Base-by-base conservation (phyloP, 2,888 invertebrate genomes). In the Adela reaumurella region DNA sequence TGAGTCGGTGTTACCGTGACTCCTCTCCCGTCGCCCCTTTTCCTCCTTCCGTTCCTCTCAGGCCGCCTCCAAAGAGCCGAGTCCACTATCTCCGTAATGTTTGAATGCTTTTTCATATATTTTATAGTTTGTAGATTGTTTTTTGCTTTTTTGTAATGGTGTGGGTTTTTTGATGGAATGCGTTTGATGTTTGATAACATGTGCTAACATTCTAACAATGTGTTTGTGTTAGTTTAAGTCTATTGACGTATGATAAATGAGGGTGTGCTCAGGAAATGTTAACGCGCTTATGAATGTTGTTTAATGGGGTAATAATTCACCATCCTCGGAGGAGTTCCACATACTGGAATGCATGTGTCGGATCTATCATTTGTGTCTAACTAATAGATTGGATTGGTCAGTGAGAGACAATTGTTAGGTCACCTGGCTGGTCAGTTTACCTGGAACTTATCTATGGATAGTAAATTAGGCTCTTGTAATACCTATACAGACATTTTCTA, bases 21-120 rank as follows among this genome's bases (percentile, higher is more conserved):
- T n/a, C 35, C 35, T 3, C 35, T 3, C 35, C 35, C 35, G 3
- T 8, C 20, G 16, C 24, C 16, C 19, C 29, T 17, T 29, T 48
- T 18, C 42, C 45, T 8, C 28, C 10, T 14, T 29, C 29, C 14
- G 8, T 52, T 56, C 51, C 58, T 62, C 58, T 63, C 63, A 62
- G 62, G 59, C 60, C 57, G 60, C 59, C 64, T 59, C 60, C 59
- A 59, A 56, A 62, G 74, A 74, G 72, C 67, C 74, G 68, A 65
- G 66, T 72, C 74, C 76, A 60, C 70, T 69, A 74, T 74, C 66
- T 72, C 74, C 78, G 78, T 78, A 77, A 77, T 71, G 78, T 76
- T 77, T 72, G 57, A 59, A 53, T 51, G 62, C 65, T 67, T 68
- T 61, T 60, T 65, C 65, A 72, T 68, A 68, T 72, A 76, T 43